Percentiles rank a stretch among this genome's conserved stretches.
Evolutionary conservation across 2,888 invertebrate genomes (phyloP).

Genomic region (Tetramorium bicarinatum): DNA sequence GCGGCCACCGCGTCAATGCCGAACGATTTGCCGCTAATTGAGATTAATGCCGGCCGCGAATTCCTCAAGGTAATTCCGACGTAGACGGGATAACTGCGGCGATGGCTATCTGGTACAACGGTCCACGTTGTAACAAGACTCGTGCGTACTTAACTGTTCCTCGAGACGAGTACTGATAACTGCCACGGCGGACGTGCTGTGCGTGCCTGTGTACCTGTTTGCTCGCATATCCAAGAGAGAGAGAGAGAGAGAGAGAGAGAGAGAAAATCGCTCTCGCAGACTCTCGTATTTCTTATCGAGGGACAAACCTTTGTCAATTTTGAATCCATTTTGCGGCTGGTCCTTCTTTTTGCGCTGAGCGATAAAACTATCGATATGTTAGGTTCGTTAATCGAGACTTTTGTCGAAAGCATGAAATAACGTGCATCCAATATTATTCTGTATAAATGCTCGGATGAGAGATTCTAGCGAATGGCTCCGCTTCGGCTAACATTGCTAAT

Average conservation of each 20-base stretch:
- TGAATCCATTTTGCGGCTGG: conserved; percentile 18
- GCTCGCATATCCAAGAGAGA: conserved; percentile 61
- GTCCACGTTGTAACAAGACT: conserved; percentile 54
- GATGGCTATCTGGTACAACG: conserved; percentile 75
- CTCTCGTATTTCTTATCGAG: conserved; percentile 54
- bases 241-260: conserved; percentile 3
- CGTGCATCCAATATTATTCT: not conserved
- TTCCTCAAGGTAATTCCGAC: conserved; percentile 71
- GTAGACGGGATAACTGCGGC: conserved; percentile 78
- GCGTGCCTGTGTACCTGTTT: conserved; percentile 60
- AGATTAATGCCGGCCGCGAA: conserved; percentile 76
- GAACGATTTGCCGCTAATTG: conserved; percentile 74
- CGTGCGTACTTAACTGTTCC: conserved; percentile 59
- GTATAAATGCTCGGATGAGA: not conserved
- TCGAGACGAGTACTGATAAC: conserved; percentile 67
- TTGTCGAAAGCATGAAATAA: conserved; percentile 5
- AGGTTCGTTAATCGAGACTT: not conserved
- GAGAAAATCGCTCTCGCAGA: conserved; percentile 19
- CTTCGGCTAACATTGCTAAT: not conserved
- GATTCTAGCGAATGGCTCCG: conserved; percentile 3
- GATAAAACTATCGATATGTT: not conserved
- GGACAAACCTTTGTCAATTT: conserved; percentile 2
- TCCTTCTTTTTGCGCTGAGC: conserved; percentile 13
- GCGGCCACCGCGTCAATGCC: conserved; percentile 49
- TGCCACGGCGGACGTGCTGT: conserved; percentile 64